phyloP scores from a whole-genome alignment of 2,113 vertebrate species.

The Vimba vimba region DNA sequence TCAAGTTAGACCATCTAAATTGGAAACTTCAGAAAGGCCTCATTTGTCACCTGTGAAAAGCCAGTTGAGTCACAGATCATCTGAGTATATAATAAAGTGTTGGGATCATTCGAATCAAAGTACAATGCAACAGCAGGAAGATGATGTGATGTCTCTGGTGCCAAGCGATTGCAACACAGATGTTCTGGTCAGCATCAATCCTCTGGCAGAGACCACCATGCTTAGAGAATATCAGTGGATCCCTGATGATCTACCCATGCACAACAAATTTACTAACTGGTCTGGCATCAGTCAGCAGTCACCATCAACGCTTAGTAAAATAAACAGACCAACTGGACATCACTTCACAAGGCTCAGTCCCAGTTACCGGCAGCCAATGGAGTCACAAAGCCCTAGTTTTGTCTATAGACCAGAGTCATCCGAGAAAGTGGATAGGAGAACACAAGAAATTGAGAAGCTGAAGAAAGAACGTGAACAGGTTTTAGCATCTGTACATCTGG shows the following conservation, averaged over 20 bases:
- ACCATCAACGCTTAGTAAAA: slow-evolving; percentile 36
- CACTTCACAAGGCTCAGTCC: slow-evolving; percentile 49
- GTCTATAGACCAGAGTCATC: slow-evolving; percentile 37
- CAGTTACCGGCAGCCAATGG: slow-evolving; percentile 38
- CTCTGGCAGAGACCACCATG: slow-evolving; percentile 46
- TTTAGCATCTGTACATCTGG: slow-evolving; percentile 82
- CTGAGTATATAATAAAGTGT: slow-evolving; percentile 40
- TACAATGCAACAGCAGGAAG: slow-evolving; percentile 64
- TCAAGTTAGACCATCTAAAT: slow-evolving; percentile 23
- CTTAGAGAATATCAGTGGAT: slow-evolving; percentile 50
- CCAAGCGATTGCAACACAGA: slow-evolving; percentile 86
- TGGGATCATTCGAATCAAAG: slow-evolving; percentile 49
- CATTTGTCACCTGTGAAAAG: slow-evolving; percentile 12
- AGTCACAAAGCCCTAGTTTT: slow-evolving; percentile 48
- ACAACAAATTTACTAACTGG: slow-evolving; percentile 93
- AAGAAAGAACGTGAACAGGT: slow-evolving; percentile 81
- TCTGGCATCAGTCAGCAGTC: slow-evolving; percentile 76
- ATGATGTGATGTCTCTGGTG: slow-evolving; percentile 71
- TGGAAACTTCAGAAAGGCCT: slow-evolving; percentile 17
- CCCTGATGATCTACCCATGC: slow-evolving; percentile 82
- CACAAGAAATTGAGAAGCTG: slow-evolving; percentile 78
- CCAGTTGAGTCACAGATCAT: slow-evolving; percentile 24
- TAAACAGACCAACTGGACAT: slow-evolving; percentile 25
- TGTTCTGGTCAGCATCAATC: slow-evolving; percentile 73
- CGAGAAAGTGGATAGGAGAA: slow-evolving; percentile 58